phyloP scores from a whole-genome alignment of 2,888 invertebrate species.

The Scelioninae gen. 2 region DNA sequence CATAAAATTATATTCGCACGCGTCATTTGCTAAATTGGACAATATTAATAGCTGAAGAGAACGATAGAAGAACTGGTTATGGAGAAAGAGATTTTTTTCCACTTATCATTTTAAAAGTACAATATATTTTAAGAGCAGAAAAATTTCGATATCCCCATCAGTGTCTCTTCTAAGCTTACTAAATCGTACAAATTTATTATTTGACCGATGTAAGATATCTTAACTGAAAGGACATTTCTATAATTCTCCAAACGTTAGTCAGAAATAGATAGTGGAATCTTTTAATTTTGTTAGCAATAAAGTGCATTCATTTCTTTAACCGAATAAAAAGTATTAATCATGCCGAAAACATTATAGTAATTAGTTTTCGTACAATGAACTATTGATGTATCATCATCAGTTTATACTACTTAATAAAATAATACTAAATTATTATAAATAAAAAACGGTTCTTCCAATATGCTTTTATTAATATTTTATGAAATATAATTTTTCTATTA shows the following conservation, averaged over 20 bases:
- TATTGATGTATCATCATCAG: no score
- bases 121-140: not conserved
- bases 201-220: conserved; percentile 1
- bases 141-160: conserved; percentile 4
- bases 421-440: no score
- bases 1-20: not conserved
- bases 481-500: no score
- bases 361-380: no score
- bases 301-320: not conserved
- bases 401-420: no score
- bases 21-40: conserved; percentile 11
- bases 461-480: no score
- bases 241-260: conserved; percentile 1
- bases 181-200: conserved; percentile 7
- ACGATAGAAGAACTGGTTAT: conserved; percentile 15
- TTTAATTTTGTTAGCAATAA: not conserved
- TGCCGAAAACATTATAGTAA: no score
- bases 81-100: not conserved
- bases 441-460: no score
- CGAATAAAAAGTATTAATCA: no score
- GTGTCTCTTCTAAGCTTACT: not conserved
- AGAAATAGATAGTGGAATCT: not conserved
- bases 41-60: not conserved
- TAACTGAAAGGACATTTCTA: not conserved
- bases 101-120: not conserved